Conservation (phyloP, 2,888 invertebrate genomes). For the Tubulanus polymorphus region DNA sequence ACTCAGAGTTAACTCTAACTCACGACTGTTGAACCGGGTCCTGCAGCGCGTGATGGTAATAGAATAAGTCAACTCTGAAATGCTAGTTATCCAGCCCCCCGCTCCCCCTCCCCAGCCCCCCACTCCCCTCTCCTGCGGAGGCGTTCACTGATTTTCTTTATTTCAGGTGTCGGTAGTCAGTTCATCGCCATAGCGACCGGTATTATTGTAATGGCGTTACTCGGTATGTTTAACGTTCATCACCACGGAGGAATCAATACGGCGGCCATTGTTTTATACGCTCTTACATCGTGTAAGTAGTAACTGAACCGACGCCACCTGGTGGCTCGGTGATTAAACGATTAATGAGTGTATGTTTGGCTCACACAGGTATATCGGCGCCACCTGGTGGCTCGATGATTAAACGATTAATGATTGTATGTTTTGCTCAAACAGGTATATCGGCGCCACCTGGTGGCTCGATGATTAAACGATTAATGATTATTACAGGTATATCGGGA, state of each 20-base stretch:
- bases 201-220: constrained; percentile 55
- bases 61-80: too few relatives aligned
- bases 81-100: too few relatives aligned
- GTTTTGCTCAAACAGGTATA: too few relatives aligned
- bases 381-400: neutral
- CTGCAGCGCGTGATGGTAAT: too few relatives aligned
- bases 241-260: constrained; percentile 56
- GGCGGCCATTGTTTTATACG: constrained; percentile 55
- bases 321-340: neutral
- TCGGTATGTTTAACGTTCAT: constrained; percentile 56
- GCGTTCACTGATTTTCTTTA: too few relatives aligned
- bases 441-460: neutral
- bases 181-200: constrained; percentile 55
- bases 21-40: too few relatives aligned
- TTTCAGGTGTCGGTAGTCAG: constrained; percentile 56
- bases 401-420: neutral
- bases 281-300: constrained; percentile 54
- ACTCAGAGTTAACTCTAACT: too few relatives aligned
- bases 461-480: constrained; percentile 3
- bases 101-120: too few relatives aligned
- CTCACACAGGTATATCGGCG: too few relatives aligned
- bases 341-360: neutral
- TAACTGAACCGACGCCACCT: neutral
- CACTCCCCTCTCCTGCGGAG: too few relatives aligned
- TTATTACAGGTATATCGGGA: constrained; percentile 55